Percentiles rank a stretch among this genome's conserved stretches.
These are phyloP conservation scores for Chroicocephalus ridibundus DNA, from an alignment of 2,113 vertebrate genomes.

Conservation along the genomic window DNA sequence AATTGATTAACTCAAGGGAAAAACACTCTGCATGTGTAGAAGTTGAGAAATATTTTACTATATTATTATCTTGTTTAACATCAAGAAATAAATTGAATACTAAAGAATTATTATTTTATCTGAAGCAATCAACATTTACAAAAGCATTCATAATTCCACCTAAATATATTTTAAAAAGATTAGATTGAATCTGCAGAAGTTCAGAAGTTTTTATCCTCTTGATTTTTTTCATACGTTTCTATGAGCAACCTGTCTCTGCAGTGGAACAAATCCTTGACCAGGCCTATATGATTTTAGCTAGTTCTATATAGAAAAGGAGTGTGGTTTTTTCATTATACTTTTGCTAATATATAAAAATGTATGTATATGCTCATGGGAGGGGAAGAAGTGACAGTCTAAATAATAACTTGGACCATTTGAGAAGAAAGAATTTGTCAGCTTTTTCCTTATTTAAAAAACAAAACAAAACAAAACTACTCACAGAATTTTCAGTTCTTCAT, in stretches of 20 bases:
- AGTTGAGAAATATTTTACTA: not conserved
- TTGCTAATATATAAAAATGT: not conserved
- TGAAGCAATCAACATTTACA: not conserved
- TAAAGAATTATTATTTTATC: not conserved
- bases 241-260: not conserved
- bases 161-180: not conserved
- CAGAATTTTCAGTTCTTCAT: not conserved
- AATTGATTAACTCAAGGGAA: not conserved
- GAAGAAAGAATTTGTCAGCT: accelerated
- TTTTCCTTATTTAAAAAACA: not conserved
- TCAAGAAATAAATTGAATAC: not conserved
- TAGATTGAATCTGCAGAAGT: not conserved
- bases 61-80: not conserved
- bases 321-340: not conserved
- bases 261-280: not conserved
- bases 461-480: not conserved
- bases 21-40: not conserved
- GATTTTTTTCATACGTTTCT: not conserved
- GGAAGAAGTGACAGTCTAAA: not conserved
- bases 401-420: not conserved
- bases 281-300: not conserved
- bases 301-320: not conserved
- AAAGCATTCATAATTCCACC: not conserved
- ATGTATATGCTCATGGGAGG: not conserved
- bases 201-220: not conserved